Conservation (phyloP, 2,113 vertebrate genomes). For the Clarias gariepinus region DNA sequence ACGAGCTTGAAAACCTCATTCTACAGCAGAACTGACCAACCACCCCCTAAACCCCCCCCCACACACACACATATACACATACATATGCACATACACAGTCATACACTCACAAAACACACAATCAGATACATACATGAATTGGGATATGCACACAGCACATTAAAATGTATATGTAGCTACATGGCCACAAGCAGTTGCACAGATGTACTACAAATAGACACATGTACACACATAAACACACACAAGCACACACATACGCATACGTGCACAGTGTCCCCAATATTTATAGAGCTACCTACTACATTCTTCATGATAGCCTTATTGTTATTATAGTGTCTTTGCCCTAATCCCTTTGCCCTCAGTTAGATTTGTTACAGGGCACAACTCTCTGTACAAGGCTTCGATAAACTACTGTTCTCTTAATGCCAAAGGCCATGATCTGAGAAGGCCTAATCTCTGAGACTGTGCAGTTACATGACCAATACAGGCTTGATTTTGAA, state of each 20-base stretch:
- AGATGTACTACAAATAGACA: slow-evolving; percentile 40
- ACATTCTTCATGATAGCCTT: slow-evolving; percentile 45
- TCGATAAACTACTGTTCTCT: slow-evolving; percentile 26
- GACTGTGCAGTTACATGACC: slow-evolving; percentile 11
- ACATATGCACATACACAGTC: slow-evolving; percentile 51
- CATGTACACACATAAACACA: slow-evolving; percentile 30
- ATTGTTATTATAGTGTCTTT: slow-evolving; percentile 48
- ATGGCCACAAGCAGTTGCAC: slow-evolving; percentile 38
- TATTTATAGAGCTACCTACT: slow-evolving; percentile 39
- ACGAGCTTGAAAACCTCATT: slow-evolving; percentile 99
- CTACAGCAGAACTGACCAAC: slow-evolving; percentile 97
- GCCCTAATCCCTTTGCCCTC: slow-evolving; percentile 34
- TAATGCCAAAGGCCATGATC: slow-evolving; percentile 38
- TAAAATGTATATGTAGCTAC: slow-evolving; percentile 52
- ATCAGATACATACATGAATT: slow-evolving; percentile 18
- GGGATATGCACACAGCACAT: slow-evolving; percentile 55
- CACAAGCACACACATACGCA: slow-evolving; percentile 32
- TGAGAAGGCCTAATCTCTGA: slow-evolving; percentile 16
- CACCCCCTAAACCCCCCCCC: slow-evolving; percentile 16
- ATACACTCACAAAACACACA: slow-evolving; percentile 46
- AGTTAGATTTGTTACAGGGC: slow-evolving; percentile 29
- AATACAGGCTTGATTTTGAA: slow-evolving; percentile 23
- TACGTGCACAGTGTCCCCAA: slow-evolving; percentile 25
- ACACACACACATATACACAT: slow-evolving; percentile 50
- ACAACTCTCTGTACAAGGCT: slow-evolving; percentile 20